Conservation (phyloP, 2,797 vertebrate genomes). For the Cirrhinus mrigala region DNA sequence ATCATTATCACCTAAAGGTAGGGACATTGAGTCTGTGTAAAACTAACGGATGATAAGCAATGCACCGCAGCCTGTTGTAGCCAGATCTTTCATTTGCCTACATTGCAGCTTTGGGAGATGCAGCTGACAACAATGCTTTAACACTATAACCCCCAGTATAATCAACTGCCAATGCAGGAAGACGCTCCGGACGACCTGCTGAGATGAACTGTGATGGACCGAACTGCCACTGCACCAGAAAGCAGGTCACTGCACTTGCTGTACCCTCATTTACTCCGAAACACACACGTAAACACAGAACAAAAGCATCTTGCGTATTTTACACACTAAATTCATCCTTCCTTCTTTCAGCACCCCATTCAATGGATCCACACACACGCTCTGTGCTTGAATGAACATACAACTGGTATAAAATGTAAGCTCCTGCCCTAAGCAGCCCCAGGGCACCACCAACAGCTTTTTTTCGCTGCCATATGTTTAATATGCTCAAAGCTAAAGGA, state of each 20-base stretch:
- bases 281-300: not conserved
- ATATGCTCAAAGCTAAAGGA: slow-evolving; percentile 45
- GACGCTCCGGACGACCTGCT: slow-evolving; percentile 2
- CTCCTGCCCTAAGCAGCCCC: slow-evolving; percentile 26
- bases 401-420: slow-evolving; percentile 29
- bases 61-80: slow-evolving; percentile 34
- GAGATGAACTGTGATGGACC: slow-evolving; percentile 34
- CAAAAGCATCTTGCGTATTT: slow-evolving; percentile 3
- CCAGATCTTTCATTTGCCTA: slow-evolving; percentile 29
- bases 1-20: slow-evolving; percentile 36
- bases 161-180: slow-evolving; percentile 25
- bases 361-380: slow-evolving; percentile 29
- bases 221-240: slow-evolving; percentile 50
- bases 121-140: slow-evolving; percentile 39
- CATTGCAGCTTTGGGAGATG: slow-evolving; percentile 39
- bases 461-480: slow-evolving; percentile 50
- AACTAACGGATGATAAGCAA: slow-evolving; percentile 29
- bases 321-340: slow-evolving; percentile 16
- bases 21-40: slow-evolving; percentile 36
- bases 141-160: slow-evolving; percentile 32
- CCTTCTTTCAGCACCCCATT: slow-evolving; percentile 30
- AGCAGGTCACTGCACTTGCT: slow-evolving; percentile 50
- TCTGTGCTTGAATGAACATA: slow-evolving; percentile 6
- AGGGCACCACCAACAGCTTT: slow-evolving; percentile 28
- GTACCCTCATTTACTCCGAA: slow-evolving; percentile 18